Evolutionary conservation across 2,797 vertebrate genomes (phyloP).

Genomic region (Choloepus didactylus): DNA sequence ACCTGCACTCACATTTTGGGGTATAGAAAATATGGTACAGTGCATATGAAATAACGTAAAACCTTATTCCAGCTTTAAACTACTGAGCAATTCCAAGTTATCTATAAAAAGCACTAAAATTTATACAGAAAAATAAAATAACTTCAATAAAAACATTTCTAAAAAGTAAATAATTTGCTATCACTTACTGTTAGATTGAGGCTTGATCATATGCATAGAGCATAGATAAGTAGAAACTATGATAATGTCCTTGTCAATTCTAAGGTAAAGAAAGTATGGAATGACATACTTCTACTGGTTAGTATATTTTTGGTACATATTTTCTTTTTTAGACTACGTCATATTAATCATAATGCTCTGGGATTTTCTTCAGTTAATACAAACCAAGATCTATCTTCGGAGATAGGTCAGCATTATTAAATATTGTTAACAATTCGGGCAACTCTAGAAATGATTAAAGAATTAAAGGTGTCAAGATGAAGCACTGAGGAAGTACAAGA

Average conservation of each 20-base stretch:
- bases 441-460: neutral
- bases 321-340: neutral
- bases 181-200: neutral
- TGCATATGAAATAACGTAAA: neutral
- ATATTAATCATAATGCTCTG: neutral
- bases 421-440: neutral
- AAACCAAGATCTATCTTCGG: neutral
- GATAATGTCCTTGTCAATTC: neutral
- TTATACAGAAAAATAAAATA: slow-evolving; percentile 13
- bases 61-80: neutral
- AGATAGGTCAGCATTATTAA: neutral
- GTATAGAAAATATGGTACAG: neutral
- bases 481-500: neutral
- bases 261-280: neutral
- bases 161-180: neutral
- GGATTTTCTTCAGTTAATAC: neutral
- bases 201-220: too few relatives aligned
- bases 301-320: neutral
- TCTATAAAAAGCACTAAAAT: neutral
- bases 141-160: neutral
- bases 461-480: neutral
- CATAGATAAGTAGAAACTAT: neutral
- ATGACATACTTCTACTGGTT: neutral
- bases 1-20: neutral
- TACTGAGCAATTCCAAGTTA: neutral